Base-by-base conservation (phyloP, 2,797 vertebrate genomes). In the Sebastes hubbsi region DNA sequence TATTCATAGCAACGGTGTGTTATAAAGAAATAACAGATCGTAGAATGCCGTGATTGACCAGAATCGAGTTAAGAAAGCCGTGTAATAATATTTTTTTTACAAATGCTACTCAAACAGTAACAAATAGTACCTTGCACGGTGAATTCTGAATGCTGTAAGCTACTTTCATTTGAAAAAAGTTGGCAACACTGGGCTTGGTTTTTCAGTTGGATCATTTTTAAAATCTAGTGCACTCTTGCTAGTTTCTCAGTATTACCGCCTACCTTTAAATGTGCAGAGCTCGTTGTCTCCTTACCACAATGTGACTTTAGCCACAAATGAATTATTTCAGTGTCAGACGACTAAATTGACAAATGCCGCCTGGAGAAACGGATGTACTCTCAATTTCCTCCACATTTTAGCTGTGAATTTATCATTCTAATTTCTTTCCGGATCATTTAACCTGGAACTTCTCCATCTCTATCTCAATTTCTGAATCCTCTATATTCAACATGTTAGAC, bases 341-440 rank as follows among this genome's bases (percentile, higher is more conserved):
- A 55, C n/a, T 24, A 8, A 67, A 32, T 1, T 25, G 25, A 34
- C 6, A 58, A 67, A 60, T 49, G 10, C 3, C 52, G 52, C 32
- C 59, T 36, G 54, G 58, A 52, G 18, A 55, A 24, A 63, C 2
- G 1, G 13, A 29, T 16, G 36, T 11, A 4, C 3, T 25, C 3
- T 38, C 14, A 2, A 2, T 27, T 69, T 72, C 46, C 20, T 61
- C 59, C 36, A 27, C 10, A 18, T 56, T 42, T 36, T 12, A 76
- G n/a, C 58, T 22, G 36, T 58, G 6, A 66, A 75, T 82, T 29
- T 14, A 80, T 82, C 63, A 58, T 42, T 38, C 16, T 62, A 16
- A 70, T 73, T 67, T 61, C 20, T 73, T 64, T 74, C 42, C 67
- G 2, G 61, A 46, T 8, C 38, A n/a, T 83, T 83, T 72, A 0